Evolutionary conservation across 37 sponge, comb jelly and placozoan species (phyloP).

Genomic region (Cladorhizidae sp.): DNA sequence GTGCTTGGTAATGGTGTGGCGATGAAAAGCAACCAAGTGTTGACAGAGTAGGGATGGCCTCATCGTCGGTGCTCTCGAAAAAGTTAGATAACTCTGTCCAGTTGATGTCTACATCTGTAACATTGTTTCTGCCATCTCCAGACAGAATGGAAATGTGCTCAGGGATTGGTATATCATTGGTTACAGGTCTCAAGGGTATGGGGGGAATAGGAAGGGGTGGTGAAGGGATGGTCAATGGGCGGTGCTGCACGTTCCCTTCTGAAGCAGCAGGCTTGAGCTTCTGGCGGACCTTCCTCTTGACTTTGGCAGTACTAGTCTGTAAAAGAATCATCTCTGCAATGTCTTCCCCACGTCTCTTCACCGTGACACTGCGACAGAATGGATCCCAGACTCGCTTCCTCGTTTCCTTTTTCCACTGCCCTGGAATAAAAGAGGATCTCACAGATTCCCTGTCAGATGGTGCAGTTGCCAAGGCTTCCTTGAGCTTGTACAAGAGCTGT

Average conservation of each 20-base stretch:
- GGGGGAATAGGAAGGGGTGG: background rate
- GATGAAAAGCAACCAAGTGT: background rate
- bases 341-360: background rate
- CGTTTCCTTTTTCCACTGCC: background rate
- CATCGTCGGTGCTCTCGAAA: background rate
- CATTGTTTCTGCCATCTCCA: background rate
- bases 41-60: background rate
- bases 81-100: constrained; percentile 1
- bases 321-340: constrained; percentile 3
- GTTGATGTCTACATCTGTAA: constrained; percentile 3
- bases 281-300: background rate
- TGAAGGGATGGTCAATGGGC: background rate
- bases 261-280: background rate
- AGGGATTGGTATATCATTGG: constrained; percentile 4
- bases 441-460: background rate
- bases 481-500: background rate
- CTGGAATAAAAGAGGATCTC: background rate
- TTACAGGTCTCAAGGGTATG: background rate
- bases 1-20: background rate
- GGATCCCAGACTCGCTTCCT: constrained; percentile 9
- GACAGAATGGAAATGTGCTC: constrained; percentile 9
- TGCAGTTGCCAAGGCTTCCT: background rate
- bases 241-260: background rate
- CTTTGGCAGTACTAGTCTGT: constrained; percentile 7
- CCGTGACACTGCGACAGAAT: constrained; percentile 5